A percentile compares a stretch with the other conserved stretches of the same genome.
phyloP scores from a whole-genome alignment of 2,888 invertebrate species.

The Drosophila silvestris region DNA sequence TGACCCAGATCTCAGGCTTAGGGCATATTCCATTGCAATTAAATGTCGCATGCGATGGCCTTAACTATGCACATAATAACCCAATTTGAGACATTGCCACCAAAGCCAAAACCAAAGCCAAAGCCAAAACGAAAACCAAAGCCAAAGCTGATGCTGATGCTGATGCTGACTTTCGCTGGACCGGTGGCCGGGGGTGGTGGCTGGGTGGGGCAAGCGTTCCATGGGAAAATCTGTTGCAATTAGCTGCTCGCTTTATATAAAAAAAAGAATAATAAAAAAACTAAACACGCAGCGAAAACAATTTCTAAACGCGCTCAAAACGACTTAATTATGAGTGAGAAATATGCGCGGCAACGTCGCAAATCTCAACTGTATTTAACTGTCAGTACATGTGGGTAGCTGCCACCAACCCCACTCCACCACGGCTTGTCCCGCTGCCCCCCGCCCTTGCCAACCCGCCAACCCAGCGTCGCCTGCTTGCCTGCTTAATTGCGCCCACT shows the following conservation, averaged over 20 bases:
- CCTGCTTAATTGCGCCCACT: constrained; percentile 74
- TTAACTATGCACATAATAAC: constrained; percentile 79
- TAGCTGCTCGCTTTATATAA: constrained; percentile 72
- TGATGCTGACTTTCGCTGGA: constrained; percentile 59
- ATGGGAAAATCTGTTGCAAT: constrained; percentile 81
- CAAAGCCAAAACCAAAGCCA: constrained; percentile 12
- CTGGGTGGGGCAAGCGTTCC: constrained; percentile 27
- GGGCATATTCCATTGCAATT: constrained; percentile 67
- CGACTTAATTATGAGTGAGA: constrained; percentile 81
- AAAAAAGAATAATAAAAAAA: constrained; percentile 3
- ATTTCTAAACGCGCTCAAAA: constrained; percentile 82
- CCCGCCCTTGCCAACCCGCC: too few species aligned
- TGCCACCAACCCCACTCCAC: neutral
- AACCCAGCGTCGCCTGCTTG: constrained; percentile 10
- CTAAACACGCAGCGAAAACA: constrained; percentile 81
- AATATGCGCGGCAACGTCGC: constrained; percentile 76
- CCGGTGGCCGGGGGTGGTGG: constrained; percentile 6
- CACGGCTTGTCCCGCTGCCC: neutral
- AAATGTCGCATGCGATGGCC: constrained; percentile 72
- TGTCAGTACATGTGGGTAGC: constrained; percentile 45
- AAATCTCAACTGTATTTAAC: constrained; percentile 69
- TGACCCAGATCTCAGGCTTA: constrained; percentile 71
- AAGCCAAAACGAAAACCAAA: constrained; percentile 8
- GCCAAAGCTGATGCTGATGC: constrained; percentile 11
- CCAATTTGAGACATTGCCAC: constrained; percentile 59